Evolutionary conservation across 1,140 invertebrate genomes (phyloP).

Genomic region (Diachasmimorpha longicaudata): DNA sequence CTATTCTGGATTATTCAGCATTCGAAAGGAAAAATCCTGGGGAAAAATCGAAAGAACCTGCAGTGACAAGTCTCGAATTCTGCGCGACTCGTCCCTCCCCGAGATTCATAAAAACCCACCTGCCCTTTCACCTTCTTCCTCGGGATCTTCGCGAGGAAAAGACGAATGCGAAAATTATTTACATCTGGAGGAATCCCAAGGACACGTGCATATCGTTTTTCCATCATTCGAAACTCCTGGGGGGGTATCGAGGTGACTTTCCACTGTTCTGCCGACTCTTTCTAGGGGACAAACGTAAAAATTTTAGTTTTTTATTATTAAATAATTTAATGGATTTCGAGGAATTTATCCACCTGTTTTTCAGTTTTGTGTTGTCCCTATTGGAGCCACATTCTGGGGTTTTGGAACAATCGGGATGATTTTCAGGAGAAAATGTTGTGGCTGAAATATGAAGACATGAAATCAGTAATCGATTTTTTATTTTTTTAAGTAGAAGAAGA

Average conservation of each 20-base stretch:
- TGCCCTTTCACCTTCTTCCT: slow-evolving; percentile 73
- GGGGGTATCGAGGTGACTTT: slow-evolving; percentile 69
- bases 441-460: slow-evolving; percentile 73
- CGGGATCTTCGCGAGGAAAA: slow-evolving; percentile 61
- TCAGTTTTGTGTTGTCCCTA: slow-evolving; percentile 61
- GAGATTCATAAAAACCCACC: slow-evolving; percentile 74
- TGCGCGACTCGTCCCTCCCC: slow-evolving; percentile 56
- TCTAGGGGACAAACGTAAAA: slow-evolving; percentile 49
- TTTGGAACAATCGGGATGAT: slow-evolving; percentile 65
- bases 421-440: slow-evolving; percentile 65
- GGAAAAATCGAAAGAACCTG: slow-evolving; percentile 46
- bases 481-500: no score
- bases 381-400: slow-evolving; percentile 67
- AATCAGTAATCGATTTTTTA: slow-evolving; percentile 52
- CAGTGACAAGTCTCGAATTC: slow-evolving; percentile 37
- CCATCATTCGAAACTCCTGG: slow-evolving; percentile 69
- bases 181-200: slow-evolving; percentile 81
- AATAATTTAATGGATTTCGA: no score
- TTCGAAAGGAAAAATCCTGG: neutral
- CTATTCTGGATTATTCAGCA: neutral
- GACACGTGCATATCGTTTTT: slow-evolving; percentile 81
- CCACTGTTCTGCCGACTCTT: slow-evolving; percentile 71
- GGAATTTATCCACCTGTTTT: no score
- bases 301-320: no score
- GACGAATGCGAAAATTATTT: slow-evolving; percentile 71